These are phyloP conservation scores for Agrotis clavis DNA, from an alignment of 2,888 invertebrate species.

Conservation along the genomic window DNA sequence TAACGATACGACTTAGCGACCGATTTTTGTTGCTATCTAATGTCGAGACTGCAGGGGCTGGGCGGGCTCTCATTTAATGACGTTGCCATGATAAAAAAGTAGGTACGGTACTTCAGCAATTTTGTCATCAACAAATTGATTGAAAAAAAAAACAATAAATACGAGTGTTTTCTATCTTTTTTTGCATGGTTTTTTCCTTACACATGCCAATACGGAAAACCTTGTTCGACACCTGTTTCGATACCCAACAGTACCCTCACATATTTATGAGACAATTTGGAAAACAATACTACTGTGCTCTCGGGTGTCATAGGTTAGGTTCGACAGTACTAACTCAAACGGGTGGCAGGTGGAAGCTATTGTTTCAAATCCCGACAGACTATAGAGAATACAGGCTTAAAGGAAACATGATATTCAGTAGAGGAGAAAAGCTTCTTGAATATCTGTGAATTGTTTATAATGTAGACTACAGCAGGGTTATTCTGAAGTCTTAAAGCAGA, in stretches of 20 bases:
- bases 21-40: too few species aligned
- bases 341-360: not conserved
- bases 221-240: not conserved
- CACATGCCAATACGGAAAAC: not conserved
- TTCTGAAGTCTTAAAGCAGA: not conserved
- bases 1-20: too few species aligned
- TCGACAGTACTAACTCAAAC: not conserved
- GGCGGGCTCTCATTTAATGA: too few species aligned
- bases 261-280: constrained; percentile 23
- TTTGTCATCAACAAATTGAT: too few species aligned
- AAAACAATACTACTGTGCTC: not conserved
- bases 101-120: too few species aligned
- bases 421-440: not conserved
- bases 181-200: not conserved
- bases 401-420: constrained; percentile 4
- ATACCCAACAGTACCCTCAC: not conserved
- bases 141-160: too few species aligned
- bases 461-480: too few species aligned
- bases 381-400: not conserved
- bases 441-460: not conserved
- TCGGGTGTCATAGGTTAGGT: not conserved
- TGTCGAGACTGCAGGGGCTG: too few species aligned
- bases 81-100: too few species aligned
- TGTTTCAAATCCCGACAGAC: constrained; percentile 22
- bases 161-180: too few species aligned